phyloP scores from a whole-genome alignment of 1,140 invertebrate species.

The Apis dorsata region DNA sequence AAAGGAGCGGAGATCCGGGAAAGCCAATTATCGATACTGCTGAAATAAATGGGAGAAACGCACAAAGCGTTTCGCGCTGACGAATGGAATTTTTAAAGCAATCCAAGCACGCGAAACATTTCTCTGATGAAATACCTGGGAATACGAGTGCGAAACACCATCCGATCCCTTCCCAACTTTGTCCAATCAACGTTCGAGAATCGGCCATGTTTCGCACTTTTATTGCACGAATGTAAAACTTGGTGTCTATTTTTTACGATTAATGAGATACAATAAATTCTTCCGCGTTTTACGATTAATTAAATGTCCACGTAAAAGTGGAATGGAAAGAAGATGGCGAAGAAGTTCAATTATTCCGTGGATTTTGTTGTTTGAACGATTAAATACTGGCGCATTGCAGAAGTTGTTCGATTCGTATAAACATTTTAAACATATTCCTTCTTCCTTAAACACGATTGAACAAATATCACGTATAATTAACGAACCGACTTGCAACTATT shows the following conservation, averaged over 20 bases:
- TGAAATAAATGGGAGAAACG: conserved; percentile 49
- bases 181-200: conserved; percentile 31
- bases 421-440: too few relatives aligned
- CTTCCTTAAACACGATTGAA: too few relatives aligned
- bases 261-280: conserved; percentile 5
- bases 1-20: conserved; percentile 33
- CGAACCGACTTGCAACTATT: too few relatives aligned
- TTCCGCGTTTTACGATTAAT: not conserved
- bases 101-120: conserved; percentile 41
- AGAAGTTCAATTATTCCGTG: not conserved
- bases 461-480: too few relatives aligned
- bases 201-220: not conserved
- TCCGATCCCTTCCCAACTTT: conserved; percentile 8
- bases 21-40: conserved; percentile 56
- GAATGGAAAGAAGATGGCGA: too few relatives aligned
- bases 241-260: not conserved
- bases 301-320: not conserved
- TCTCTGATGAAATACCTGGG: conserved; percentile 44
- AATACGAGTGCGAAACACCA: conserved; percentile 15
- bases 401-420: too few relatives aligned
- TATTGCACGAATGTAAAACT: not conserved
- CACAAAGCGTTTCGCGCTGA: conserved; percentile 48
- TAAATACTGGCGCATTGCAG: too few relatives aligned
- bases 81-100: conserved; percentile 55
- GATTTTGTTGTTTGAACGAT: too few relatives aligned